Base-by-base conservation (phyloP, 2,888 invertebrate genomes). In the Keiferia lycopersicella region DNA sequence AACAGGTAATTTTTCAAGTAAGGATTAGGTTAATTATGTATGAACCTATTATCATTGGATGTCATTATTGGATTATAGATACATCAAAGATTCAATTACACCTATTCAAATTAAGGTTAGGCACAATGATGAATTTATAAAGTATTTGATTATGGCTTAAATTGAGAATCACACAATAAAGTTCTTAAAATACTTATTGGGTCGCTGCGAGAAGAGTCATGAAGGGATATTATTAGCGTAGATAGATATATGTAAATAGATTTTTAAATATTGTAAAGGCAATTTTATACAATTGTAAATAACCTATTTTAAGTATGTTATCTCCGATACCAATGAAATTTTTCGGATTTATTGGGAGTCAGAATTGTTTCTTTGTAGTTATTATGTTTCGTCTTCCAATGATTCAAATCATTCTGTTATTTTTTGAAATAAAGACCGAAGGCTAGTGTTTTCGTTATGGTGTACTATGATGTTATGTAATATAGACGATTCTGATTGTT, bases 361-460 rank as follows among this genome's bases (percentile, higher is more conserved):
- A 64, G 68, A 73, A 66, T 8, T 76, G 68, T 71, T 73, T 74
- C 67, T 72, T 80, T 81, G 69, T 71, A 4, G 73, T 63, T n/a
- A 75, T 85, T 86, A 39, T 80, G 73, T 81, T 84, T 82, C 63
- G 88, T 89, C 88, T 88, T 88, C 87, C 88, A 88, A 75, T 76
- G 38, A 26, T 58, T 66, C 30, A 16, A 62, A 62, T 39, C 4
- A 50, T 59, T 58, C 12, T 12, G 18, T 63, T 63, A 8, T 38
- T 59, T 59, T 26, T 56, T 22, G 26, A 26, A 11, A 59, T 39
- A 38, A 38, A 38, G 10, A 62, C 38, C 41, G 56, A 67, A 67
- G 67, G 67, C 62, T 67, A 64, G 64, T 65, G 66, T 56, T 51
- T 53, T 26, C n/a, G n/a, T 53, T 20, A 53, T 50, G n/a, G 11